These are phyloP conservation scores for Ashinkailepas kermadecensis DNA, from an alignment of 2,888 invertebrate species.

Conservation along the genomic window DNA sequence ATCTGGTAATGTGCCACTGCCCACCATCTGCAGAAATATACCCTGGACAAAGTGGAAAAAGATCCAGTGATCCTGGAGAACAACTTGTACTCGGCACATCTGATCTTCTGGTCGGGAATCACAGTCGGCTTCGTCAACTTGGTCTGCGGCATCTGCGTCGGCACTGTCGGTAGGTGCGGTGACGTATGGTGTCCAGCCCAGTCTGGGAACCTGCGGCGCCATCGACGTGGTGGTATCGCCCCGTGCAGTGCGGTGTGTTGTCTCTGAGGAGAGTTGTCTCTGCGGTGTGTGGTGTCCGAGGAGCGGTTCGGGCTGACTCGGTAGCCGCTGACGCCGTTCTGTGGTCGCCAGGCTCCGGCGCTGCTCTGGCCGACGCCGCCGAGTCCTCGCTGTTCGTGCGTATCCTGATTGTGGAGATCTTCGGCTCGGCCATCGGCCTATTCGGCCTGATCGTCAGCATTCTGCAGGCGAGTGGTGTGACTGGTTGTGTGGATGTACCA, in stretches of 20 bases:
- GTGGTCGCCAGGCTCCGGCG: conserved; percentile 62
- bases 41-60: conserved; percentile 13
- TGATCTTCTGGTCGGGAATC: conserved; percentile 42
- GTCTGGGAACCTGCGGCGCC: too few relatives aligned
- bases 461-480: conserved; percentile 62
- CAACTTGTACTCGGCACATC: conserved; percentile 33
- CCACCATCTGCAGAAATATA: conserved; percentile 28
- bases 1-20: neutral
- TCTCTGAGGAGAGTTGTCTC: too few relatives aligned
- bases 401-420: conserved; percentile 97
- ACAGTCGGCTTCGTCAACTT: conserved; percentile 93
- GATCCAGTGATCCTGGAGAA: conserved; percentile 27
- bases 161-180: conserved; percentile 66
- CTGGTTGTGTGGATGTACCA: conserved; percentile 8
- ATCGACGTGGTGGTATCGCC: too few relatives aligned
- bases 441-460: conserved; percentile 98
- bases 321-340: neutral
- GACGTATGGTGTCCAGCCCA: too few relatives aligned
- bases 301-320: too few relatives aligned
- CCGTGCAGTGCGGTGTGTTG: too few relatives aligned
- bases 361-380: conserved; percentile 95
- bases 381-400: conserved; percentile 94
- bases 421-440: conserved; percentile 96
- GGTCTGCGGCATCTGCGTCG: conserved; percentile 92
- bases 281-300: too few relatives aligned